These are phyloP conservation scores for Ptiloglossa arizonensis DNA, from an alignment of 1,140 invertebrate genomes.

Conservation along the genomic window DNA sequence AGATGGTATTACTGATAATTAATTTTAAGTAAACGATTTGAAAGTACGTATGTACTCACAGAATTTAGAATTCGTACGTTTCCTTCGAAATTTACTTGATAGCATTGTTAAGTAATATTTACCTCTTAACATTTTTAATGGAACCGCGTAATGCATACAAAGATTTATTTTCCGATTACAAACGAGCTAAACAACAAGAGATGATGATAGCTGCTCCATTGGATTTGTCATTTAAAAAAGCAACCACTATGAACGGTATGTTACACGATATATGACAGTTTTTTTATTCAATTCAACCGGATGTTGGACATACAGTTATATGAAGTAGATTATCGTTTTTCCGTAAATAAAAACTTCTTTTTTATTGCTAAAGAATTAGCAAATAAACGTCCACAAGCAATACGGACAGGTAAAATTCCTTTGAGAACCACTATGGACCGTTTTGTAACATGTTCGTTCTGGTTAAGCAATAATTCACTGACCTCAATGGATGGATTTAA, in stretches of 20 bases:
- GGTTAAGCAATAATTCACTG: conserved; percentile 83
- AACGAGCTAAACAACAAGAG: conserved; percentile 56
- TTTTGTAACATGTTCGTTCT: conserved; percentile 81
- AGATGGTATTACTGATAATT: conserved; percentile 8
- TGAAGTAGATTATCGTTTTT: background rate
- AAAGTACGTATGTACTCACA: background rate
- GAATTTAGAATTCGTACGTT: background rate
- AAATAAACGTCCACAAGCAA: conserved; percentile 62
- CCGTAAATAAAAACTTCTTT: conserved; percentile 9
- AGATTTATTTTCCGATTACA: conserved; percentile 56
- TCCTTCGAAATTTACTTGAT: background rate
- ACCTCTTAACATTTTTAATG: conserved; percentile 21
- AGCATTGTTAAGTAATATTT: background rate
- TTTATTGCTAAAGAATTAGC: conserved; percentile 69
- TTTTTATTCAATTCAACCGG: background rate
- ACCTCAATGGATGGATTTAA: conserved; percentile 75
- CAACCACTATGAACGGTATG: conserved; percentile 69
- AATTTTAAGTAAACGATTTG: background rate
- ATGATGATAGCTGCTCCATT: conserved; percentile 70
- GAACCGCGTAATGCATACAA: background rate
- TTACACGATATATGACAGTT: background rate
- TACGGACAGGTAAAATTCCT: conserved; percentile 76
- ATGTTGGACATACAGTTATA: background rate
- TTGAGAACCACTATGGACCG: conserved; percentile 71
- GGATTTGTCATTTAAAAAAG: conserved; percentile 75